Percentiles rank a stretch among this genome's conserved stretches.
phyloP scores from a whole-genome alignment of 2,888 invertebrate species.

The Vanessa cardui region DNA sequence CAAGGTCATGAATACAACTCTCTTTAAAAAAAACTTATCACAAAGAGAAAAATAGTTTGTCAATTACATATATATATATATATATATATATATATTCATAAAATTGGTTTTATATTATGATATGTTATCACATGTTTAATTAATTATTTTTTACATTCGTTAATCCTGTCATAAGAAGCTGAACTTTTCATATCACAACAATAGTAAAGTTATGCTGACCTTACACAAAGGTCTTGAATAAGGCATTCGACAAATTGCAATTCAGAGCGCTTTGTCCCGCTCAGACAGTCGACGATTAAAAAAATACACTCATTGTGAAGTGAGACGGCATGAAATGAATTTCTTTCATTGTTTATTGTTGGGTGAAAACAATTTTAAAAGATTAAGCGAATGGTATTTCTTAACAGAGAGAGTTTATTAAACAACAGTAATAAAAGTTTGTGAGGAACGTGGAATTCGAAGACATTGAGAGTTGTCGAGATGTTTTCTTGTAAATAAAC shows the following conservation, averaged over 20 bases:
- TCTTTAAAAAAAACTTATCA: no score
- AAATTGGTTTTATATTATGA: no score
- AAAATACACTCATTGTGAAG: conserved; percentile 25
- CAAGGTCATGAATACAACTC: no score
- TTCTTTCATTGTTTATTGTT: conserved; percentile 24
- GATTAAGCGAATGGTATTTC: background rate
- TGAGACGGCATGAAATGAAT: conserved; percentile 26
- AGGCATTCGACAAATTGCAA: conserved; percentile 42
- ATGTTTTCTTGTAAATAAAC: no score
- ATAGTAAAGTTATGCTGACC: conserved; percentile 28
- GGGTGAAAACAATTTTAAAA: background rate
- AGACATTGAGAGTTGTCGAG: no score
- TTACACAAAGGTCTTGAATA: conserved; percentile 35
- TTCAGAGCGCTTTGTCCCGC: conserved; percentile 37
- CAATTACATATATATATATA: no score
- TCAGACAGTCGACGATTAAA: conserved; percentile 30
- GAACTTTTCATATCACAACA: background rate
- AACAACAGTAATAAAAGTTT: background rate
- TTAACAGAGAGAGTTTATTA: background rate
- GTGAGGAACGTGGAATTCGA: background rate
- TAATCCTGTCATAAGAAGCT: no score
- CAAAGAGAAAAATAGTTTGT: no score
- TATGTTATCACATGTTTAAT: no score
- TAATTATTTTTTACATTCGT: no score
- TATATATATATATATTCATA: no score